These are phyloP conservation scores for Octopus sinensis DNA, from an alignment of 1,140 invertebrate genomes.

Conservation along the genomic window DNA sequence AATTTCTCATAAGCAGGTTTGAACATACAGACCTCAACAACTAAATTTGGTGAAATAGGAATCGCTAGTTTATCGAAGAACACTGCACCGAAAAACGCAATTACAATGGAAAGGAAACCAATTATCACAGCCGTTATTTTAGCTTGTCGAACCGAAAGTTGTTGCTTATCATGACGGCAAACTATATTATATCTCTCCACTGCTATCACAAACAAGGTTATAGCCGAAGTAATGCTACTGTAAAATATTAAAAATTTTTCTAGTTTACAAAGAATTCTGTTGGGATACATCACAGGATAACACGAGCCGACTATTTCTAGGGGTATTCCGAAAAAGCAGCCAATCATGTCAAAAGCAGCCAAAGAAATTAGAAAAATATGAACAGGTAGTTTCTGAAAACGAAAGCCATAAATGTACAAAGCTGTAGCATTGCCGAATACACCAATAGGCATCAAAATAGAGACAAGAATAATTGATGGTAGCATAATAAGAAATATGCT, in stretches of 20 bases:
- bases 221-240: not conserved
- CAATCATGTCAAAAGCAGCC: not conserved
- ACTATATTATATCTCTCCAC: not conserved
- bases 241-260: not conserved
- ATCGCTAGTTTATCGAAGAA: not conserved
- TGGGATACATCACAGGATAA: not conserved
- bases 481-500: not conserved
- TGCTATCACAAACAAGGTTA: not conserved
- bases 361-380: not conserved
- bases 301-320: not conserved
- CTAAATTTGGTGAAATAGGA: not conserved
- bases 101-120: not conserved
- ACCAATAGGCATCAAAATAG: not conserved
- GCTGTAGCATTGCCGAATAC: not conserved
- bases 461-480: not conserved
- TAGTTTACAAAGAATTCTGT: not conserved
- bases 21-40: not conserved
- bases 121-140: not conserved
- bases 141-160: not conserved
- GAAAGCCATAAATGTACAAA: not conserved
- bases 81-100: not conserved
- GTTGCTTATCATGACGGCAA: not conserved
- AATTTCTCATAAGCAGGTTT: not conserved
- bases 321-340: not conserved
- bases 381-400: not conserved